phyloP scores from a whole-genome alignment of 2,888 invertebrate genomes.

The Vesta saturnalis region DNA sequence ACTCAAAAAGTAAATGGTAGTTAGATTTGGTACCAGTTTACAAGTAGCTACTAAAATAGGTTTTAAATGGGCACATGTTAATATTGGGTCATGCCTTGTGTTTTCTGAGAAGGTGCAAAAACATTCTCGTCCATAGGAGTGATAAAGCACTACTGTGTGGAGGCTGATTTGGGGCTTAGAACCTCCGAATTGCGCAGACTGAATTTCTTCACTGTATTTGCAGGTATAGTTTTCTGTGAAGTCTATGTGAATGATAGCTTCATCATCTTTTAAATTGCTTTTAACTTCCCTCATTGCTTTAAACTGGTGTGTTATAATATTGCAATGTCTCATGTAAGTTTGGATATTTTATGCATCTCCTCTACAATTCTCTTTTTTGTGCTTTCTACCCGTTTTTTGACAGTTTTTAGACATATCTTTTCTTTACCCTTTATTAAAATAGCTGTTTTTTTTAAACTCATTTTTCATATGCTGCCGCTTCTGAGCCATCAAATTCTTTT shows the following conservation, averaged over 20 bases:
- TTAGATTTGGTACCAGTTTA: no score
- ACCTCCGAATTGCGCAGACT: neutral
- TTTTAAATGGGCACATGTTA: no score
- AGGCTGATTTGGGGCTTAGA: neutral
- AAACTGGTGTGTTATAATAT: neutral
- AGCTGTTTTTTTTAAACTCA: neutral
- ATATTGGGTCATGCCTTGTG: no score
- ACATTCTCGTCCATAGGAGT: neutral
- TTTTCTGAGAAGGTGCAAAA: neutral
- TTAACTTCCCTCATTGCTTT: no score
- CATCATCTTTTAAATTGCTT: neutral
- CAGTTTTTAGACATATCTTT: neutral
- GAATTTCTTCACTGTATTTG: neutral
- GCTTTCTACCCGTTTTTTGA: neutral
- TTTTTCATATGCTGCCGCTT: neutral
- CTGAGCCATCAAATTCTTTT: neutral
- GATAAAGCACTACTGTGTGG: no score
- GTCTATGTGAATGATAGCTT: neutral
- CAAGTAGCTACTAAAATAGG: neutral
- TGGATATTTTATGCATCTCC: neutral
- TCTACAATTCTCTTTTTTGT: neutral
- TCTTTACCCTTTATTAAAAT: neutral
- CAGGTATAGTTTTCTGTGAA: neutral
- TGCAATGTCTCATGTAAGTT: neutral
- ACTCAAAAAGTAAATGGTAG: no score